phyloP scores from a whole-genome alignment of 2,113 vertebrate species.

The Syrrhaptes paradoxus region DNA sequence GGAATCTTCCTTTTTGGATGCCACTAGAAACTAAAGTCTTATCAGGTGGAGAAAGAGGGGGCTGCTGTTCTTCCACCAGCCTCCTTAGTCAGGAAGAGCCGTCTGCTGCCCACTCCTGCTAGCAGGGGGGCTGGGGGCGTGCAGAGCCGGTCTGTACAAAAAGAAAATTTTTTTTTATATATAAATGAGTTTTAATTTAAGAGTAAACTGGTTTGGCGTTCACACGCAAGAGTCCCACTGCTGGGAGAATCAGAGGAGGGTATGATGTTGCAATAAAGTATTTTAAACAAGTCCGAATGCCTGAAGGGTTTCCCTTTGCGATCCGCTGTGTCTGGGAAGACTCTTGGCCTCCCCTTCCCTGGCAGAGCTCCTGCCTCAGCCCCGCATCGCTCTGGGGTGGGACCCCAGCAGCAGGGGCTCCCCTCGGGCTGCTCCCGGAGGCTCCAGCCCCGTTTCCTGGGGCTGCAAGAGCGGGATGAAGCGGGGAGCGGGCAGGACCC shows the following conservation, averaged over 20 bases:
- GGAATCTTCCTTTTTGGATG: not conserved
- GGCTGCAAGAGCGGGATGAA: not conserved
- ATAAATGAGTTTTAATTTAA: constrained; percentile 59
- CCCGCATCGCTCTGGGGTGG: rapidly evolving
- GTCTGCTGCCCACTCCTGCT: not conserved
- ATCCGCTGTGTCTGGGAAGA: not conserved
- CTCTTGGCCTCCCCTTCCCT: not conserved
- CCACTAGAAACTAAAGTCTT: not conserved
- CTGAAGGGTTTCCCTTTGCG: not conserved
- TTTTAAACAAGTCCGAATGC: not conserved
- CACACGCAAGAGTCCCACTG: not conserved
- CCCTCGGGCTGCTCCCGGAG: not conserved
- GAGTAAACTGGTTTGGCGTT: constrained; percentile 16
- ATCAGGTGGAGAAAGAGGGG: not conserved
- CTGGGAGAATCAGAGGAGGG: not conserved
- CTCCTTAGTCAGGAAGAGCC: not conserved
- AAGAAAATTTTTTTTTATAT: not conserved
- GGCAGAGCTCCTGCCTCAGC: not conserved
- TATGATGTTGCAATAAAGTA: constrained; percentile 61
- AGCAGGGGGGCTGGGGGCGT: not conserved
- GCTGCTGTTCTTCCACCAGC: not conserved
- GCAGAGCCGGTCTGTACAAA: not conserved
- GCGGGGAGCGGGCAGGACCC: rapidly evolving
- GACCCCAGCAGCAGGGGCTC: too few relatives aligned
- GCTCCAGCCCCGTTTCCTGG: not conserved